Conservation (phyloP, 2,113 vertebrate genomes). For the Microcebus jonahi region DNA sequence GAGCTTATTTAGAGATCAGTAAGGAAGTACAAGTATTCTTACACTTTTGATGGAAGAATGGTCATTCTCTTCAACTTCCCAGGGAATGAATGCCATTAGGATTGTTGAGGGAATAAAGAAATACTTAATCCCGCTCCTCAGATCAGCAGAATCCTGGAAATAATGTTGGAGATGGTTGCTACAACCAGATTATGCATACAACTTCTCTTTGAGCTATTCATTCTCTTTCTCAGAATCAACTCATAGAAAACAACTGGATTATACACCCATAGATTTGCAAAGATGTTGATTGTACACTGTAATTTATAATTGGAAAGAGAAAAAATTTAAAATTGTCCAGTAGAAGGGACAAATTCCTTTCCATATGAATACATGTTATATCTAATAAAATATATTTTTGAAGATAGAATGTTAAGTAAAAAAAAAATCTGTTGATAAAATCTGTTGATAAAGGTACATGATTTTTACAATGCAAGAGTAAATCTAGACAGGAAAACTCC, state of each 20-base stretch:
- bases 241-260: neutral
- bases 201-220: neutral
- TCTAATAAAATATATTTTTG: constrained; percentile 16
- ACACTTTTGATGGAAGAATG: neutral
- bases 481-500: neutral
- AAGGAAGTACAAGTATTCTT: neutral
- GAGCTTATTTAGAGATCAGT: neutral
- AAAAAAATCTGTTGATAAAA: neutral
- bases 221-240: neutral
- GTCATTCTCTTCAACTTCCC: neutral
- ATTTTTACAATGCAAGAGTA: neutral
- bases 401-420: constrained; percentile 11
- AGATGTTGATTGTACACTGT: neutral
- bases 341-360: neutral
- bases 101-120: neutral
- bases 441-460: neutral
- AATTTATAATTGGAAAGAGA: constrained; percentile 19
- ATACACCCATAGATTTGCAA: neutral
- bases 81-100: neutral
- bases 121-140: neutral
- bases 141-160: constrained; percentile 3
- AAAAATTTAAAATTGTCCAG: neutral
- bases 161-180: neutral
- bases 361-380: neutral
- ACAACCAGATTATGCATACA: neutral